Evolutionary conservation across 2,113 vertebrate species (phyloP).

Genomic region (Platichthys stellatus): DNA sequence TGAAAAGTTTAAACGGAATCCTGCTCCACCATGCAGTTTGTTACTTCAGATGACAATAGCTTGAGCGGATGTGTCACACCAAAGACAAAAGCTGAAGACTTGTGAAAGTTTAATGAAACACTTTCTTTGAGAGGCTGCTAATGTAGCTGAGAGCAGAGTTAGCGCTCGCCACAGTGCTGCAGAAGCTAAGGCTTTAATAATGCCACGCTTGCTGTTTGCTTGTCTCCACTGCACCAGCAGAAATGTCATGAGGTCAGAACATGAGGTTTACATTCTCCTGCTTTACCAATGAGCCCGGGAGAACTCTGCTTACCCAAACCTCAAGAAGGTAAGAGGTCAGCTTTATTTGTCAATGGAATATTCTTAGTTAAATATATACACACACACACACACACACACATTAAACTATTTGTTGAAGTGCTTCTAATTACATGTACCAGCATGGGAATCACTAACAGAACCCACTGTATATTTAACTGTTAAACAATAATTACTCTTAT

Average conservation of each 20-base stretch:
- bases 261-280: constrained; percentile 6
- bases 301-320: constrained; percentile 18
- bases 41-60: constrained; percentile 43
- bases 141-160: constrained; percentile 27
- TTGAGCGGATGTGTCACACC: constrained; percentile 22
- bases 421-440: constrained; percentile 45
- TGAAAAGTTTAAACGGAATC: constrained; percentile 17
- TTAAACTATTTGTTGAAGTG: constrained; percentile 38
- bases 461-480: constrained; percentile 46
- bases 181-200: constrained; percentile 1
- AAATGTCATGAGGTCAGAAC: constrained; percentile 32
- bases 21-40: constrained; percentile 10
- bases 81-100: constrained; percentile 55
- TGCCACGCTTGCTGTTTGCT: constrained; percentile 10
- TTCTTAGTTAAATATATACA: background rate
- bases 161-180: background rate
- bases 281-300: constrained; percentile 3
- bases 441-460: constrained; percentile 50
- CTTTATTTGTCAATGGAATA: constrained; percentile 47
- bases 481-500: constrained; percentile 52
- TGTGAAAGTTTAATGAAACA: constrained; percentile 60
- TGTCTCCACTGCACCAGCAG: constrained; percentile 29
- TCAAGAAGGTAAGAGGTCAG: constrained; percentile 17
- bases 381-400: background rate
- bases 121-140: constrained; percentile 50